Percentiles rank a stretch among this genome's conserved stretches.
Evolutionary conservation across 1,140 invertebrate species (phyloP).

Genomic region (Brachionus sp.): DNA sequence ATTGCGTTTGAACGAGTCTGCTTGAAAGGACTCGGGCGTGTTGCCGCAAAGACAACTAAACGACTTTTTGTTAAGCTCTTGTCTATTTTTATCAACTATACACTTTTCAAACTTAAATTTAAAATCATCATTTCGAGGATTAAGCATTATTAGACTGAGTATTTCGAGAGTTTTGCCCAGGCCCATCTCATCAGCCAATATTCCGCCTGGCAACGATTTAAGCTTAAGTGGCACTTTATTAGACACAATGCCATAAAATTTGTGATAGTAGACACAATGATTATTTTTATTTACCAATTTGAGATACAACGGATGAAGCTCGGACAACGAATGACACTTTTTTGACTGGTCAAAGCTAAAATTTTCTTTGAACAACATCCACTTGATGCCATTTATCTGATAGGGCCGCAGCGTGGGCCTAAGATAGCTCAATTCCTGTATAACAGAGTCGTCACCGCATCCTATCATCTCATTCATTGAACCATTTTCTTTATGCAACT

Average conservation of each 20-base stretch:
- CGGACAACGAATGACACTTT: not conserved
- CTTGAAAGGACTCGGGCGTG: conserved; percentile 5
- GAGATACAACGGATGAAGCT: not conserved
- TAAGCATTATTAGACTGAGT: conserved; percentile 64
- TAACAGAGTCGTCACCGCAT: not conserved
- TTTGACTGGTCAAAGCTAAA: not conserved
- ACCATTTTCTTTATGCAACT: not conserved
- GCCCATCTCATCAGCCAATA: conserved; percentile 80
- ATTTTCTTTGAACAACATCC: conserved; percentile 37
- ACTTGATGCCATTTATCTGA: conserved; percentile 24
- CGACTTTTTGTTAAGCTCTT: conserved; percentile 41
- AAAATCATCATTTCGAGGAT: conserved; percentile 62
- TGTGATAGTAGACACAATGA: conserved; percentile 8
- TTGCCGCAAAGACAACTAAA: conserved; percentile 36
- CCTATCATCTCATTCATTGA: not conserved
- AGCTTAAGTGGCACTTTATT: not conserved
- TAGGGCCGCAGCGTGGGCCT: not conserved
- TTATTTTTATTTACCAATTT: not conserved
- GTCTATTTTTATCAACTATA: conserved; percentile 45
- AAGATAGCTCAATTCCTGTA: conserved; percentile 7
- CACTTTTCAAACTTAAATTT: conserved; percentile 51
- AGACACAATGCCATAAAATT: not conserved
- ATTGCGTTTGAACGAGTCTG: not conserved
- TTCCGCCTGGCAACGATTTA: conserved; percentile 65
- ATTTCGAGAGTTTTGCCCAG: conserved; percentile 78